Evolutionary conservation across 1,140 invertebrate genomes (phyloP).

Genomic region (Eulimnadia texana): DNA sequence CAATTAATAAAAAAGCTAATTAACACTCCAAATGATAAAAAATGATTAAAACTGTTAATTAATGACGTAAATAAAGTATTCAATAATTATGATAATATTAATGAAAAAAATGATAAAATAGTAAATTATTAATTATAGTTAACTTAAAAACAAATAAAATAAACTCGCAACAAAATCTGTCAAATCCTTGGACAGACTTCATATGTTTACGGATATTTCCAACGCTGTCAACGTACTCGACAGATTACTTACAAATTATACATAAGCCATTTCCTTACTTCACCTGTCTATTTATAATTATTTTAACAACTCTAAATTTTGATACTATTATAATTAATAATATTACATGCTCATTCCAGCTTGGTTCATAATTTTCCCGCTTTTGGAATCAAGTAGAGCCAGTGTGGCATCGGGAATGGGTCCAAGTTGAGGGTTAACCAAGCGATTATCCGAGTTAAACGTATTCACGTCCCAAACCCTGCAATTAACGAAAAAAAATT

Average conservation of each 20-base stretch:
- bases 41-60: constrained; percentile 14
- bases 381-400: constrained; percentile 49
- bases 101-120: too few species aligned
- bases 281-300: too few species aligned
- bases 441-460: constrained; percentile 46
- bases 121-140: too few species aligned
- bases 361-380: constrained; percentile 50
- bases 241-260: background rate
- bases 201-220: too few species aligned
- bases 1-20: background rate
- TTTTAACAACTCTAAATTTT: too few species aligned
- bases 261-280: too few species aligned
- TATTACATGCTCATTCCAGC: constrained; percentile 68
- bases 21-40: background rate
- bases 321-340: background rate
- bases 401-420: constrained; percentile 61
- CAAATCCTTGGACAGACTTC: too few species aligned
- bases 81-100: too few species aligned
- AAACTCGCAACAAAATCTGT: too few species aligned
- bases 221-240: too few species aligned
- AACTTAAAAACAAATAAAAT: too few species aligned
- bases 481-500: background rate
- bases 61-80: too few species aligned
- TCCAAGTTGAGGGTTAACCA: constrained; percentile 38
- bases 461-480: constrained; percentile 31